Evolutionary conservation across 1,140 invertebrate genomes (phyloP), one percentile per base, ranked within the genome.

Genomic region (Zaprionus ornatus): DNA sequence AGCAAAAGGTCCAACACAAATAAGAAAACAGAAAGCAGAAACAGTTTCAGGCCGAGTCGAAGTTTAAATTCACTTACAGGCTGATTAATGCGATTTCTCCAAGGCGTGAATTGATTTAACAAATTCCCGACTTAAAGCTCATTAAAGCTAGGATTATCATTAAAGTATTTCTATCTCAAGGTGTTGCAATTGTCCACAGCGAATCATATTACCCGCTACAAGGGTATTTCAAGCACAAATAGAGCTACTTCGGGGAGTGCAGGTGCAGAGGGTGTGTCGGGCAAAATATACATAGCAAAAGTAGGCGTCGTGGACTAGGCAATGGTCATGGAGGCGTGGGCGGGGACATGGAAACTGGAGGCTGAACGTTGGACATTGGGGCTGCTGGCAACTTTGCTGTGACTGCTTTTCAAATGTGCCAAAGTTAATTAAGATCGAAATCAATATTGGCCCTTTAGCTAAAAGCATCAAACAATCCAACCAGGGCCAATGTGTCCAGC

Each of bases 381-480:
- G 23, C 27, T 48, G 23, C 32, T 50, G 59, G 68, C 71, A 61
- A 64, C 61, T 63, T 67, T 77, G 75, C 71, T 45, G 40, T 45
- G 85, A 80, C 68, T 81, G 85, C 82, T 65, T 77, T 90, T 78
- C 85, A 90, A 90, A 90, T 90, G 85, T 90, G 85, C 85, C 85
- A 90, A 90, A 90, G 85, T 90, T 90, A 90, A 90, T 90, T 90
- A 90, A 90, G 85, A 90, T 90, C 86, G 85, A 90, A 90, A 90
- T 90, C 85, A 90, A 90, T 90, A 90, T 90, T 90, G 85, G 86
- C 82, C 85, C 85, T 90, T 85, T 90, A 90, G 86, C 85, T 90
- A 90, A 90, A 90, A 90, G 85, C 85, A 90, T 85, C 86, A 90
- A 90, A 85, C 85, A 88, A 85, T 79, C 85, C 63, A 56, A 67